phyloP scores from a whole-genome alignment of 2,888 invertebrate genomes.

The Aplocera efformata region DNA sequence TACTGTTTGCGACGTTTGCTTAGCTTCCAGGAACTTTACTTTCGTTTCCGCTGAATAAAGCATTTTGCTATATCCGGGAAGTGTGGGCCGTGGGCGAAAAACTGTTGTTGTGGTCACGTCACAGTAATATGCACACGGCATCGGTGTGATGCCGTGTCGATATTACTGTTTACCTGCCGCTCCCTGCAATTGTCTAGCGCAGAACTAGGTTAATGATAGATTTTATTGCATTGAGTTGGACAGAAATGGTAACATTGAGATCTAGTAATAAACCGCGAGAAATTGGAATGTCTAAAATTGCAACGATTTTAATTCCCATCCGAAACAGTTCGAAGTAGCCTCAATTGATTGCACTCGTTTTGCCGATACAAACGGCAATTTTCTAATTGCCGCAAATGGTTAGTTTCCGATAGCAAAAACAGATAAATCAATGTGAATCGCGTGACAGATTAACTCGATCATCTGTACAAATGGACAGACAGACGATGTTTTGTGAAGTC shows the following conservation, averaged over 20 bases:
- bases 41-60: slow-evolving; percentile 39
- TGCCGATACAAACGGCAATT: slow-evolving; percentile 27
- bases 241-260: too few species aligned
- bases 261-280: background rate
- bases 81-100: slow-evolving; percentile 21
- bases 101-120: slow-evolving; percentile 26
- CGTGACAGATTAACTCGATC: slow-evolving; percentile 23
- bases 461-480: slow-evolving; percentile 8
- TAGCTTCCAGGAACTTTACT: slow-evolving; percentile 25
- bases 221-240: too few species aligned
- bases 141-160: slow-evolving; percentile 17
- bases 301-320: slow-evolving; percentile 13
- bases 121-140: too few species aligned
- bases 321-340: slow-evolving; percentile 24
- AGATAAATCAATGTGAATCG: slow-evolving; percentile 30
- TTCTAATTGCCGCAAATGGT: slow-evolving; percentile 29
- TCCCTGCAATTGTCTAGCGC: slow-evolving; percentile 4
- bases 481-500: slow-evolving; percentile 32
- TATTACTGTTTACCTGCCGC: slow-evolving; percentile 10
- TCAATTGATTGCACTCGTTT: slow-evolving; percentile 26
- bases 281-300: slow-evolving; percentile 10
- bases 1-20: slow-evolving; percentile 8
- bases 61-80: slow-evolving; percentile 40
- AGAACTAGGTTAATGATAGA: slow-evolving; percentile 9
- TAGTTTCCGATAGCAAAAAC: slow-evolving; percentile 29